phyloP scores from a whole-genome alignment of 2,888 invertebrate genomes.

The Drosophila fulvimacula region DNA sequence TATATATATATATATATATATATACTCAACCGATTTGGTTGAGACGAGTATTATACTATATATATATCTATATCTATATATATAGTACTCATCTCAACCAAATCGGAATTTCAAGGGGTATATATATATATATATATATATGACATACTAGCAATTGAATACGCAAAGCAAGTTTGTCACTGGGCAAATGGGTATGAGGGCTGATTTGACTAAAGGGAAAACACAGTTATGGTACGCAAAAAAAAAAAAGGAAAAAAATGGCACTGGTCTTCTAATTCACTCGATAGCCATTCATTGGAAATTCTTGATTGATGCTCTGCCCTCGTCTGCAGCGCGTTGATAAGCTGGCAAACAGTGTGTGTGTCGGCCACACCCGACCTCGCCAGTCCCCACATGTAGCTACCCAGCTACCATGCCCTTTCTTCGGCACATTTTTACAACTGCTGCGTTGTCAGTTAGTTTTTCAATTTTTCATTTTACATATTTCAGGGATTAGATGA shows the following conservation, averaged over 20 bases:
- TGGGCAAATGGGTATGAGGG: background rate
- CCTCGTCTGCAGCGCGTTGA: constrained; percentile 77
- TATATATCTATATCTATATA: too few relatives aligned
- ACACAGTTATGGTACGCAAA: background rate
- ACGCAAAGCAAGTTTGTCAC: constrained; percentile 31
- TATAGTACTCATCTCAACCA: too few relatives aligned
- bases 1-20: too few relatives aligned
- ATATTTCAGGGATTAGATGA: constrained; percentile 71
- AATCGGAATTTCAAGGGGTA: background rate
- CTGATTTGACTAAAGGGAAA: constrained; percentile 21
- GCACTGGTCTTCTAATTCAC: constrained; percentile 76
- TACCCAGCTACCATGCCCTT: background rate
- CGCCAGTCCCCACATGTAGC: background rate
- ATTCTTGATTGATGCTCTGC: constrained; percentile 82
- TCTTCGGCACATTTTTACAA: constrained; percentile 54
- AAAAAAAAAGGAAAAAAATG: constrained; percentile 41
- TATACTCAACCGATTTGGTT: too few relatives aligned
- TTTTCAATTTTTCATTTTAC: constrained; percentile 71
- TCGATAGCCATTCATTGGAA: constrained; percentile 83
- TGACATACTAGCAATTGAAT: constrained; percentile 17
- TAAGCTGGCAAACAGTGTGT: constrained; percentile 69
- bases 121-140: constrained; percentile 15
- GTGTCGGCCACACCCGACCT: constrained; percentile 13
- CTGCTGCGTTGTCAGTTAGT: constrained; percentile 66
- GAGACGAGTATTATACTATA: too few relatives aligned